These are phyloP conservation scores for Avahi laniger DNA, from an alignment of 2,797 vertebrate genomes.

Conservation along the genomic window DNA sequence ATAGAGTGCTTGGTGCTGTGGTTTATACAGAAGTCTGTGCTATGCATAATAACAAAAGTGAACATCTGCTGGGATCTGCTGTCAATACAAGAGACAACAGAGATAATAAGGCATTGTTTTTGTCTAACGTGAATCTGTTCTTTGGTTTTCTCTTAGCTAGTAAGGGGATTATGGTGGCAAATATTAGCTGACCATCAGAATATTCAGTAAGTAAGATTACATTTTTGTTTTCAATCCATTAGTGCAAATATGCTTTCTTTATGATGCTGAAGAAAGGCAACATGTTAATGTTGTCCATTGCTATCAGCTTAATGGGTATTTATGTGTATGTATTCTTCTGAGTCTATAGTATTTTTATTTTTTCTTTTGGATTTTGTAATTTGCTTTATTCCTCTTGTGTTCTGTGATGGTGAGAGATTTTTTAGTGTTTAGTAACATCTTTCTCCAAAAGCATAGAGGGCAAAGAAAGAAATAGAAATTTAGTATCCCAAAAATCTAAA, in stretches of 20 bases:
- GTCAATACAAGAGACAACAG: conserved; percentile 16
- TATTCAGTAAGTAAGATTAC: background rate
- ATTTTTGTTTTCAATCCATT: background rate
- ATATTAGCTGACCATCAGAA: conserved; percentile 51
- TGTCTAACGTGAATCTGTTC: background rate
- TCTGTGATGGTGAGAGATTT: background rate
- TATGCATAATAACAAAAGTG: conserved; percentile 32
- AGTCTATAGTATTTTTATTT: background rate
- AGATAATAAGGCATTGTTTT: conserved; percentile 51
- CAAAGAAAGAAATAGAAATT: background rate
- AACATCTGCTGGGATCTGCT: conserved; percentile 56
- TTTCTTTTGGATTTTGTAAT: background rate
- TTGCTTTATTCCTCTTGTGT: background rate
- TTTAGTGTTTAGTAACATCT: background rate
- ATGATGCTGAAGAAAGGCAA: background rate
- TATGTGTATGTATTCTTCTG: background rate
- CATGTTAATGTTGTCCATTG: background rate
- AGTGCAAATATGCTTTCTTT: conserved; percentile 24
- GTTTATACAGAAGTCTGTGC: conserved; percentile 46
- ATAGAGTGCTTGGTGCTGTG: background rate
- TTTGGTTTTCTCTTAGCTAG: background rate
- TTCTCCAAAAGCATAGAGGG: background rate
- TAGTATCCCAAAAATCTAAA: background rate
- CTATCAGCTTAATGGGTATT: background rate
- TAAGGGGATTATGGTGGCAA: background rate